Conservation (phyloP, 2,797 vertebrate species). For the Squalus acanthias region DNA sequence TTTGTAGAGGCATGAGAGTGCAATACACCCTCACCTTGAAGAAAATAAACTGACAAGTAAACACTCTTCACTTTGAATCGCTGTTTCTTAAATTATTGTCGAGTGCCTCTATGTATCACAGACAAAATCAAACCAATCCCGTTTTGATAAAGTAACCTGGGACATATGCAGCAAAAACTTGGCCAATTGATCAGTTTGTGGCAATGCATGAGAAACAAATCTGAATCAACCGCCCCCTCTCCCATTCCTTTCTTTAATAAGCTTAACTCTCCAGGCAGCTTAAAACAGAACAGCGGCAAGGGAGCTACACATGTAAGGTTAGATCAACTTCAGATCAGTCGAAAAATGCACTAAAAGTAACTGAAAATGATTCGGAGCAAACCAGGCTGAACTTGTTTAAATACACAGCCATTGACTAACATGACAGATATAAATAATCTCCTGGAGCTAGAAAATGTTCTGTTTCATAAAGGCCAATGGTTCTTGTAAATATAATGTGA, state of each 20-base stretch:
- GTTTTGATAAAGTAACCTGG: not conserved
- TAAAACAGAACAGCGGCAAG: not conserved
- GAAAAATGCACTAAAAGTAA: not conserved
- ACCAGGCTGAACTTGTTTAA: constrained; percentile 15
- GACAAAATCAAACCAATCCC: not conserved
- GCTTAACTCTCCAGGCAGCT: not conserved
- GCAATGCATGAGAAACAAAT: not conserved
- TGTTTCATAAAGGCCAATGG: constrained; percentile 26
- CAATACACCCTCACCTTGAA: not conserved
- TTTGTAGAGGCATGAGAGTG: not conserved
- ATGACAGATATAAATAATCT: constrained; percentile 36
- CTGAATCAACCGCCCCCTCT: not conserved
- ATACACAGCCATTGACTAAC: constrained; percentile 32
- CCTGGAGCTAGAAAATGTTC: constrained; percentile 31
- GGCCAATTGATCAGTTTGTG: not conserved
- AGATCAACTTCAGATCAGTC: not conserved
- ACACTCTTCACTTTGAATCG: not conserved
- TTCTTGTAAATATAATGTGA: constrained; percentile 32
- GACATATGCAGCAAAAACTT: not conserved
- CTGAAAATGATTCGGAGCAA: constrained; percentile 18
- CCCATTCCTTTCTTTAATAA: not conserved
- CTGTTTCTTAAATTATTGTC: not conserved
- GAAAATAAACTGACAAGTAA: not conserved
- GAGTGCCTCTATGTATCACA: not conserved
- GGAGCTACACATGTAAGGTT: not conserved